Percentiles rank a stretch among this genome's conserved stretches.
These are phyloP conservation scores for Strigops habroptila DNA, from an alignment of 2,113 vertebrate genomes.

Conservation along the genomic window DNA sequence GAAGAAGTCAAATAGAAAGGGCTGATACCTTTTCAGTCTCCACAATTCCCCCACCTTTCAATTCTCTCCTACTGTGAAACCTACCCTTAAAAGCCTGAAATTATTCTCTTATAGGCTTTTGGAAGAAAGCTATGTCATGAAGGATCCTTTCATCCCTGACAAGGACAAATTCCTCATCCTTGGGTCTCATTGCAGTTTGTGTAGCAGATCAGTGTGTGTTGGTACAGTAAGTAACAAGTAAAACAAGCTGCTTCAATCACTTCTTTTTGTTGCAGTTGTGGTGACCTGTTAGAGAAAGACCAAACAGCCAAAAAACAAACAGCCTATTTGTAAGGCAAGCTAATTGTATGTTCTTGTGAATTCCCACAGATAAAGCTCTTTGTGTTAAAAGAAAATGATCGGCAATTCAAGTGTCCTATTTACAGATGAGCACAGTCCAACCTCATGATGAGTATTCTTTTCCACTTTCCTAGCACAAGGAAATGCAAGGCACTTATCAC, in stretches of 20 bases:
- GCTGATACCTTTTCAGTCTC: background rate
- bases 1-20: background rate
- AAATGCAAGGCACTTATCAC: background rate
- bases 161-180: conserved; percentile 83
- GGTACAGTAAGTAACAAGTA: conserved; percentile 73
- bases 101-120: conserved; percentile 73
- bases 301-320: background rate
- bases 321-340: background rate
- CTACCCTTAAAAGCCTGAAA: background rate
- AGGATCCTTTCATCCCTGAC: conserved; percentile 83
- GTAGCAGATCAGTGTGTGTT: conserved; percentile 78
- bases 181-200: conserved; percentile 81
- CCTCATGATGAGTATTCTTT: background rate
- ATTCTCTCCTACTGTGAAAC: background rate
- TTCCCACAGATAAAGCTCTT: background rate
- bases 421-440: background rate
- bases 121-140: conserved; percentile 85
- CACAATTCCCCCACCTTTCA: background rate
- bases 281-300: background rate
- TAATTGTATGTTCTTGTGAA: background rate
- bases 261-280: background rate
- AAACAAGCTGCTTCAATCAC: background rate
- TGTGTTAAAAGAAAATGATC: background rate
- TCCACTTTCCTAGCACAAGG: background rate
- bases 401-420: background rate